Evolutionary conservation across 2,888 invertebrate species (phyloP).

Genomic region (Atethmia centrago): DNA sequence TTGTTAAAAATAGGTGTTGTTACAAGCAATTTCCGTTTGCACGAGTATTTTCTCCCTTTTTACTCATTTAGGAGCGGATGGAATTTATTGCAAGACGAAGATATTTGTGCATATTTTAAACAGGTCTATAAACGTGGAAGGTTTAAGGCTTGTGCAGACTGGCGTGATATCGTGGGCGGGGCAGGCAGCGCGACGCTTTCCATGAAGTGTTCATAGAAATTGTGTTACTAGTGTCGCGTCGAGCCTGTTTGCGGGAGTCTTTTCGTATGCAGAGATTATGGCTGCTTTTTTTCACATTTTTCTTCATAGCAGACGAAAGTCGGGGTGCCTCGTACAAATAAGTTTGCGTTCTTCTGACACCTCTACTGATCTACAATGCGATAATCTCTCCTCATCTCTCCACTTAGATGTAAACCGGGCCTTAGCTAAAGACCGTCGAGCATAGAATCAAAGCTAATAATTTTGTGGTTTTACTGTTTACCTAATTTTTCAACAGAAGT

Average conservation of each 20-base stretch:
- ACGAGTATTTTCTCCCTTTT: not conserved
- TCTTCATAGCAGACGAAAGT: not conserved
- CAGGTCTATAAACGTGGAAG: not conserved
- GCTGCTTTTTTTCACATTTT: not conserved
- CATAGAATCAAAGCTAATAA: not conserved
- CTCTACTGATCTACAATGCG: not conserved
- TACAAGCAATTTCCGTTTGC: not conserved
- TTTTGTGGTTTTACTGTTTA: slow-evolving; percentile 21
- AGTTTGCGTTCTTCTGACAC: not conserved
- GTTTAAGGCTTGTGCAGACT: no score
- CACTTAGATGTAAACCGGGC: not conserved
- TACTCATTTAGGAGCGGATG: not conserved
- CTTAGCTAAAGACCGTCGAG: not conserved
- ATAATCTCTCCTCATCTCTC: not conserved
- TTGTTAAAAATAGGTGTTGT: not conserved
- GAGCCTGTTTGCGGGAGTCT: no score
- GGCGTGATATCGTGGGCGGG: no score
- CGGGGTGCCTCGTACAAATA: not conserved
- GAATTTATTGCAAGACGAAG: not conserved
- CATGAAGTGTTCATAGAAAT: no score
- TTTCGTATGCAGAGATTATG: no score
- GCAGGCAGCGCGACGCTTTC: no score
- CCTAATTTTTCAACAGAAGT: slow-evolving; percentile 2
- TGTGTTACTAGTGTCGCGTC: no score
- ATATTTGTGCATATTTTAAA: not conserved